Evolutionary conservation across 2,888 invertebrate species (phyloP).

Genomic region (Acanthoscelides obtectus): DNA sequence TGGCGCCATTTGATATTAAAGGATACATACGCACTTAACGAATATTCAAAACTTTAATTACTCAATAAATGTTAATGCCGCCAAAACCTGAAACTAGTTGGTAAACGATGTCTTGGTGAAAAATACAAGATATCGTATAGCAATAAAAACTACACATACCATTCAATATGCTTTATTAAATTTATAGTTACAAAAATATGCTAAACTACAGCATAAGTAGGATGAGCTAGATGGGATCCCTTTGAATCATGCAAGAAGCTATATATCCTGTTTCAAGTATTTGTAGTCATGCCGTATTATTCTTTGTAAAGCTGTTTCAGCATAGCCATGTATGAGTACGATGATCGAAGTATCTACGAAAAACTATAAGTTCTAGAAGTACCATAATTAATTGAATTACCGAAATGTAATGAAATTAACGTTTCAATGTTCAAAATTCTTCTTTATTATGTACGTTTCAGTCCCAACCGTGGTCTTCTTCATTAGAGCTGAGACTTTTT

Average conservation of each 20-base stretch:
- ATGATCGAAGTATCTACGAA: constrained; percentile 10
- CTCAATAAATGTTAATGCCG: background rate
- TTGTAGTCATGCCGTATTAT: background rate
- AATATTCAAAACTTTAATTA: background rate
- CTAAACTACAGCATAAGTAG: background rate
- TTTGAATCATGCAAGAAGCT: background rate
- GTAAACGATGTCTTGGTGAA: background rate
- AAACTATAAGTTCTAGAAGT: constrained; percentile 36
- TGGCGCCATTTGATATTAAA: background rate
- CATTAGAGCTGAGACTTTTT: too few species aligned
- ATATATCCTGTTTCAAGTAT: too few species aligned
- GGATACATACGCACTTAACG: background rate
- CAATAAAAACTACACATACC: background rate
- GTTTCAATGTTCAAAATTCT: too few species aligned
- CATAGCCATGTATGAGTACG: constrained; percentile 13
- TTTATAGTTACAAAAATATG: background rate
- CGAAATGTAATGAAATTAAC: too few species aligned
- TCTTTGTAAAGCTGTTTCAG: constrained; percentile 9
- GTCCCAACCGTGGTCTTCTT: too few species aligned
- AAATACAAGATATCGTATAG: background rate
- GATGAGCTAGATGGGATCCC: background rate
- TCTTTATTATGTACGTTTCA: too few species aligned
- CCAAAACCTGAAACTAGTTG: background rate
- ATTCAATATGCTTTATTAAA: background rate
- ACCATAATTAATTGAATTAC: too few species aligned